Conservation (phyloP, 1,140 invertebrate genomes). For the Penaeus indicus region DNA sequence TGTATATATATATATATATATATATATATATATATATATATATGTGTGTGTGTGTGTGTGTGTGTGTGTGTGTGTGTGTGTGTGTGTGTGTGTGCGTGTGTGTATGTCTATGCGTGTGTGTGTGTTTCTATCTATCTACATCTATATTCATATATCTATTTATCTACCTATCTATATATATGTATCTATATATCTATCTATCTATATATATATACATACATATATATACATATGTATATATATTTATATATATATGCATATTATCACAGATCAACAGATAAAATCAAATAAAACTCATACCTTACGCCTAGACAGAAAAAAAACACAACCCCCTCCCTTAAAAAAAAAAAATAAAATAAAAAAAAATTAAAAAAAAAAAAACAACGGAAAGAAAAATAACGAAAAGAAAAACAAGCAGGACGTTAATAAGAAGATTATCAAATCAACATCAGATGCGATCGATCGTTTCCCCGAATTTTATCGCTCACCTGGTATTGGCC, state of each 20-base stretch:
- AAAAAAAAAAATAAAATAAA: not conserved
- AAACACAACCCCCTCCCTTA: not conserved
- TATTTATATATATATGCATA: not conserved
- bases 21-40: not conserved
- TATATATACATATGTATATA: not conserved
- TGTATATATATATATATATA: no score
- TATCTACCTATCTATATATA: constrained; percentile 11
- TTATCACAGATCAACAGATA: not conserved
- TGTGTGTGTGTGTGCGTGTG: not conserved
- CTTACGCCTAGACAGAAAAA: not conserved
- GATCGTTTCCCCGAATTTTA: not conserved
- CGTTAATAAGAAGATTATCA: no score
- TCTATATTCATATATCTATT: constrained; percentile 34
- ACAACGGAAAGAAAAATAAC: no score
- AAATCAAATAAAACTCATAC: not conserved
- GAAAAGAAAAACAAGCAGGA: not conserved
- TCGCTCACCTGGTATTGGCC: constrained; percentile 76
- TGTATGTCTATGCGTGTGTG: not conserved
- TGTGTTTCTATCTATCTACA: constrained; percentile 21
- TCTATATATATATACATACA: not conserved
- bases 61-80: not conserved
- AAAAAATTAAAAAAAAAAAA: no score
- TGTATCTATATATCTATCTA: not conserved
- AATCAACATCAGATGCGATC: not conserved
- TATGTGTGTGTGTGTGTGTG: not conserved